Evolutionary conservation across 2,888 invertebrate genomes (phyloP).

Genomic region (Spodoptera exigua): DNA sequence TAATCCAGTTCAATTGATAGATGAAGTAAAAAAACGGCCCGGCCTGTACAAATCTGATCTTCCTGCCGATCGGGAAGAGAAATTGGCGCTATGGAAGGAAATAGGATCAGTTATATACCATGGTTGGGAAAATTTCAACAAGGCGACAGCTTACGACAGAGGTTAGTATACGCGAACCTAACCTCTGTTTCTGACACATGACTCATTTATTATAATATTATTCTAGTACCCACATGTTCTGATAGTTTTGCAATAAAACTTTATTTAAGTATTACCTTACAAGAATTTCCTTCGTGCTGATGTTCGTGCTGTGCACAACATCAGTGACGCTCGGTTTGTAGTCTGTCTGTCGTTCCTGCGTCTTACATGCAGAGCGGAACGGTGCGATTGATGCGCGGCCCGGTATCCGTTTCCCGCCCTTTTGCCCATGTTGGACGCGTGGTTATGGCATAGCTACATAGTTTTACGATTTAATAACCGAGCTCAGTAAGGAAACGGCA

Average conservation of each 20-base stretch:
- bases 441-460: constrained; percentile 8
- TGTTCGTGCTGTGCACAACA: constrained; percentile 8
- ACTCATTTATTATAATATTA: constrained; percentile 12
- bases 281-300: too few species aligned
- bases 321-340: constrained; percentile 12
- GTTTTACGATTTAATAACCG: constrained; percentile 31
- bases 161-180: constrained; percentile 66
- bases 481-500: constrained; percentile 52
- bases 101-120: constrained; percentile 78
- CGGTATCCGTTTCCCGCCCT: constrained; percentile 45
- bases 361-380: constrained; percentile 19
- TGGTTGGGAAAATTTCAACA: constrained; percentile 78
- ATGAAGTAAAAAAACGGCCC: constrained; percentile 83
- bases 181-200: constrained; percentile 37
- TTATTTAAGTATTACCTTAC: too few species aligned
- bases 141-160: constrained; percentile 82
- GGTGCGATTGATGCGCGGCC: constrained; percentile 31
- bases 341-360: constrained; percentile 20
- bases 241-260: constrained; percentile 2
- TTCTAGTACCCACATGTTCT: constrained; percentile 1
- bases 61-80: constrained; percentile 85
- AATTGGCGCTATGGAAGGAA: constrained; percentile 81
- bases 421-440: constrained; percentile 42
- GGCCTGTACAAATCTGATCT: constrained; percentile 77
- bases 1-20: constrained; percentile 77